Evolutionary conservation across 2,797 vertebrate genomes (phyloP).

Genomic region (Nannoperca australis): DNA sequence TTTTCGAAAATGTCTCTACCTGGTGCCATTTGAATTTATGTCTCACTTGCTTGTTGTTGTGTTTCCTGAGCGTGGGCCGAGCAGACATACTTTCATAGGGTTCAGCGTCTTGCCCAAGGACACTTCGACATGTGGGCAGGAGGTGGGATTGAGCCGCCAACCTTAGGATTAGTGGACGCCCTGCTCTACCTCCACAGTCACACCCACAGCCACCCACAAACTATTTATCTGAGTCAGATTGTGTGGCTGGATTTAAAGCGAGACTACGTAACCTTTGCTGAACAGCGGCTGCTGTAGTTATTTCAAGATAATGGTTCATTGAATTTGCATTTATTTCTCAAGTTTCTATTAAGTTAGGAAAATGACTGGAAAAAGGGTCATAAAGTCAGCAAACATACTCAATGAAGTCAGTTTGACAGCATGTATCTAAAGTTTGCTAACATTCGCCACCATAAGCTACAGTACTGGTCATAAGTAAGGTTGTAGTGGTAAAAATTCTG

Average conservation of each 20-base stretch:
- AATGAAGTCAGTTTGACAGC: not conserved
- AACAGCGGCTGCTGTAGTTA: not conserved
- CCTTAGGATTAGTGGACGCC: too few relatives aligned
- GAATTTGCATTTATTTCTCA: not conserved
- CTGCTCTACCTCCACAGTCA: too few relatives aligned
- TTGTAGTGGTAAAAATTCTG: not conserved
- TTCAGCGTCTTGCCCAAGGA: too few relatives aligned
- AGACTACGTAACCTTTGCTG: not conserved
- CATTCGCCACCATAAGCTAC: not conserved
- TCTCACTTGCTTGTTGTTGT: constrained; percentile 52
- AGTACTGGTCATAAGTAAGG: not conserved
- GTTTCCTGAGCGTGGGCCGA: constrained; percentile 49
- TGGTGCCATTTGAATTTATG: constrained; percentile 59
- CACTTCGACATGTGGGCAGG: too few relatives aligned
- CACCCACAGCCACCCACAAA: constrained; percentile 16
- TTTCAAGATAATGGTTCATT: not conserved
- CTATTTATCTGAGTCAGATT: constrained; percentile 19
- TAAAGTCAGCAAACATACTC: not conserved
- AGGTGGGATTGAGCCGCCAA: too few relatives aligned
- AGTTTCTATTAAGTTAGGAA: not conserved
- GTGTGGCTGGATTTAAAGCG: not conserved
- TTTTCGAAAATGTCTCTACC: constrained; percentile 63
- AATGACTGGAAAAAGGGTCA: not conserved
- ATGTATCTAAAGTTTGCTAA: not conserved
- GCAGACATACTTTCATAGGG: constrained; percentile 27